Evolutionary conservation across 30 jellyfish, hydroid and myxozoan species (phyloP).

Genomic region (Catostylus mosaicus): DNA sequence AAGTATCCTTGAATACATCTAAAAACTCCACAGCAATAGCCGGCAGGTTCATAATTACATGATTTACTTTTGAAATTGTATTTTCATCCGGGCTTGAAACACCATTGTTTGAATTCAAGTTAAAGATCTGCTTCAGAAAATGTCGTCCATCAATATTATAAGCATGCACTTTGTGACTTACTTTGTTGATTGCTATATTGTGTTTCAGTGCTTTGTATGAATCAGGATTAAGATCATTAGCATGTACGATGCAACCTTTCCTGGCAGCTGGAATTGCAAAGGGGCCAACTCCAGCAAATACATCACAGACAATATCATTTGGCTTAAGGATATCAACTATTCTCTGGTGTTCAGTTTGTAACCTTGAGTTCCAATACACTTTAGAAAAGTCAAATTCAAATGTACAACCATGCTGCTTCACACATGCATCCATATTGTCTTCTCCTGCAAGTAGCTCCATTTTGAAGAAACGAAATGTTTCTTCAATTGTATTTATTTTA

Average conservation of each 20-base stretch:
- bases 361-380: constrained; percentile 98
- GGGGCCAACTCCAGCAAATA: constrained; percentile 99
- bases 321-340: constrained; percentile 64
- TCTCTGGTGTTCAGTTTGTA: constrained; percentile 91
- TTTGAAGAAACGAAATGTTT: constrained; percentile 81
- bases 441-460: constrained; percentile 98
- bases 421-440: constrained; percentile 75
- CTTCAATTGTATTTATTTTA: constrained; percentile 85
- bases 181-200: constrained; percentile 73
- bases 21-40: constrained; percentile 88
- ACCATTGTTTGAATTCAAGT: neutral
- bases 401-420: constrained; percentile 87
- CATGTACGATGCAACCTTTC: constrained; percentile 83
- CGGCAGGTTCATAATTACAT: constrained; percentile 95
- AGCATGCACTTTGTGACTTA: constrained; percentile 31
- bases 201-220: constrained; percentile 72
- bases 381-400: constrained; percentile 93
- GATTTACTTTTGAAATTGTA: neutral
- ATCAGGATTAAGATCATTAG: constrained; percentile 89
- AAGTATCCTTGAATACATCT: constrained; percentile 66
- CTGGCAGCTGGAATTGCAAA: constrained; percentile 97
- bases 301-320: constrained; percentile 89
- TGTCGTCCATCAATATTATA: constrained; percentile 88
- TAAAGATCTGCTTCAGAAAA: constrained; percentile 32
- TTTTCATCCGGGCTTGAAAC: neutral